Evolutionary conservation across 2,888 invertebrate genomes (phyloP).

Genomic region (Drosophila atripex): DNA sequence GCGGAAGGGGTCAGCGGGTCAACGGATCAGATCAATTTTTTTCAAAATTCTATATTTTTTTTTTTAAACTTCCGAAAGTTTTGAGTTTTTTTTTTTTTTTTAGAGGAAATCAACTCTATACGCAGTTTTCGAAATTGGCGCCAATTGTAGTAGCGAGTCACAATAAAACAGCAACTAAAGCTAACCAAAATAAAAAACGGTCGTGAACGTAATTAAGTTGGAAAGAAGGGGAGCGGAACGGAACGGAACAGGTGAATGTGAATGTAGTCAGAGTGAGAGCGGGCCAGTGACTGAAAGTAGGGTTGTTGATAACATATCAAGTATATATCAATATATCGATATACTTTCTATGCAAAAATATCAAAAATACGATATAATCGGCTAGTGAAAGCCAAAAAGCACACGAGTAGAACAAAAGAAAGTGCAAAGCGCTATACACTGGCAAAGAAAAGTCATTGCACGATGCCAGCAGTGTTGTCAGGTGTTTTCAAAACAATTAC

Average conservation of each 20-base stretch:
- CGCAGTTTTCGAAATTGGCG: conserved; percentile 30
- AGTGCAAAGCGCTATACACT: neutral
- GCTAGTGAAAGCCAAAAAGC: neutral
- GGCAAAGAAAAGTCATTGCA: neutral
- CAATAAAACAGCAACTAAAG: neutral
- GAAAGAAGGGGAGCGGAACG: conserved; percentile 4
- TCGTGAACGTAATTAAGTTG: conserved; percentile 6
- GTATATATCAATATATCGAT: too few species aligned
- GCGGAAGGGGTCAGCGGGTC: neutral
- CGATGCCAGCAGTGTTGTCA: neutral
- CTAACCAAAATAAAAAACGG: conserved; percentile 5
- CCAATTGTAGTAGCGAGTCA: conserved; percentile 8
- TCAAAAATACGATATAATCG: too few species aligned
- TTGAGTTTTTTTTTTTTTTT: neutral
- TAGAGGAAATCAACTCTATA: conserved; percentile 5
- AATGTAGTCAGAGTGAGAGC: conserved; percentile 1
- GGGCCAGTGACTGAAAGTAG: neutral
- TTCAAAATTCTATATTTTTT: too few species aligned
- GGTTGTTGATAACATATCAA: too few species aligned
- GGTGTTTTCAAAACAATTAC: too few species aligned
- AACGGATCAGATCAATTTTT: neutral
- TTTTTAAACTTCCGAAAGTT: neutral
- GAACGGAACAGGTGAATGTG: conserved; percentile 8
- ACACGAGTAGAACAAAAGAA: neutral
- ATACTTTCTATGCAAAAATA: too few species aligned